A percentile compares a stretch with the other conserved stretches of the same genome.
These are phyloP conservation scores for Zaprionus lineosus DNA, from an alignment of 2,888 invertebrate species.

Conservation along the genomic window DNA sequence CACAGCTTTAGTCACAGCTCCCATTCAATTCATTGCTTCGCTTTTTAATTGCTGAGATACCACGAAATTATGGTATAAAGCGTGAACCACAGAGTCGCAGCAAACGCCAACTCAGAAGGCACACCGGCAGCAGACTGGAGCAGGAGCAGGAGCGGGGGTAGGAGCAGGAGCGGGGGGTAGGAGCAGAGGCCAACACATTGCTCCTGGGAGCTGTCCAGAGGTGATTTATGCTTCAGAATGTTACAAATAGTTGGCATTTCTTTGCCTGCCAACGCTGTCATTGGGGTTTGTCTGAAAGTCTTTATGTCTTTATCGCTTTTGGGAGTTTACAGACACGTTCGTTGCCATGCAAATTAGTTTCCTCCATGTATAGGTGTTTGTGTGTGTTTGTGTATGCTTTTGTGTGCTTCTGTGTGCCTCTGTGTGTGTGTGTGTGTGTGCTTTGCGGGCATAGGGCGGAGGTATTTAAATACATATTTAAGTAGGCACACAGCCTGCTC, in stretches of 20 bases:
- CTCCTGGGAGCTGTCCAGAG: constrained; percentile 28
- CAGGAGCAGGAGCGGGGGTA: neutral
- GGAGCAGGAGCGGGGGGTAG: neutral
- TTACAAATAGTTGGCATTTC: constrained; percentile 48
- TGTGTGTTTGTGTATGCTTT: neutral
- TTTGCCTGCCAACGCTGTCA: constrained; percentile 11
- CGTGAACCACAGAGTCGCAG: constrained; percentile 3
- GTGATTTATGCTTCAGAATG: constrained; percentile 46
- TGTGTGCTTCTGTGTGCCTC: neutral
- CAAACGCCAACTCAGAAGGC: constrained; percentile 13
- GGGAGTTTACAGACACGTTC: constrained; percentile 43
- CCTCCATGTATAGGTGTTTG: constrained; percentile 1
- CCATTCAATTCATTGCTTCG: neutral
- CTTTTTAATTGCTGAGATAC: constrained; percentile 55
- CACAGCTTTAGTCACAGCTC: neutral
- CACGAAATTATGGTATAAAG: constrained; percentile 26
- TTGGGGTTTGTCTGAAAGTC: constrained; percentile 34
- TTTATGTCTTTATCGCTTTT: constrained; percentile 59
- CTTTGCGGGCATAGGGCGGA: too few species aligned
- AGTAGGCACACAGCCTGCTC: constrained; percentile 14
- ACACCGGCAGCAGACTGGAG: too few species aligned
- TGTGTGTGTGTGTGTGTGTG: constrained; percentile 9
- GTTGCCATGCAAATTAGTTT: constrained; percentile 49
- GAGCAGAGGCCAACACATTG: constrained; percentile 4
- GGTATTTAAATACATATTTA: constrained; percentile 47